Evolutionary conservation across 2,797 vertebrate species (phyloP).

Genomic region (Etheostoma nigrum): DNA sequence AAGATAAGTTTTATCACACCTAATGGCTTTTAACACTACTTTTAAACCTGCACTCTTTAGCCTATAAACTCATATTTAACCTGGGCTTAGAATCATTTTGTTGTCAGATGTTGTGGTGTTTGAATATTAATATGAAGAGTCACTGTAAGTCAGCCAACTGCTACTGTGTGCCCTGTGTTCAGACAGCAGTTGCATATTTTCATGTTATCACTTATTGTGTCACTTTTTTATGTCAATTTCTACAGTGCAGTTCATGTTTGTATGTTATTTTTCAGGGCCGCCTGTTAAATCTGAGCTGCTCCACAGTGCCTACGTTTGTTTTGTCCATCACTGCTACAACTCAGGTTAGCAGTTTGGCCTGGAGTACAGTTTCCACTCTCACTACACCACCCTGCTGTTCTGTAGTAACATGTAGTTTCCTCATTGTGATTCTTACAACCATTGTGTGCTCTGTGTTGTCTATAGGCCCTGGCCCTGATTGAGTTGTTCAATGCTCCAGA

Average conservation of each 20-base stretch:
- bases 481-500: slow-evolving; percentile 97
- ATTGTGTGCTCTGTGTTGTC: slow-evolving; percentile 27
- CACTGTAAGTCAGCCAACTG: background rate
- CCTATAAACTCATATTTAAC: background rate
- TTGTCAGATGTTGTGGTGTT: background rate
- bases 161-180: background rate
- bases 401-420: background rate
- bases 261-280: slow-evolving; percentile 87
- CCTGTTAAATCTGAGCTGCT: slow-evolving; percentile 97
- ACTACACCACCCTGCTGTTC: background rate
- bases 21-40: background rate
- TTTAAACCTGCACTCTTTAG: background rate
- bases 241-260: background rate
- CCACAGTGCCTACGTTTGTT: slow-evolving; percentile 97
- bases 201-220: background rate
- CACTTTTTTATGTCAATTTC: background rate
- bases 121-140: no score
- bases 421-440: slow-evolving; percentile 4
- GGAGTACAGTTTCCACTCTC: background rate
- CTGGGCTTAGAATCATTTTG: background rate
- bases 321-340: slow-evolving; percentile 98
- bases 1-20: background rate
- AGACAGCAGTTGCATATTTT: background rate
- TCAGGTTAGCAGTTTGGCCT: slow-evolving; percentile 84
- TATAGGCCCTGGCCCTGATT: slow-evolving; percentile 94